Evolutionary conservation across 2,888 invertebrate species (phyloP).

Genomic region (Crocallis elinguaria): DNA sequence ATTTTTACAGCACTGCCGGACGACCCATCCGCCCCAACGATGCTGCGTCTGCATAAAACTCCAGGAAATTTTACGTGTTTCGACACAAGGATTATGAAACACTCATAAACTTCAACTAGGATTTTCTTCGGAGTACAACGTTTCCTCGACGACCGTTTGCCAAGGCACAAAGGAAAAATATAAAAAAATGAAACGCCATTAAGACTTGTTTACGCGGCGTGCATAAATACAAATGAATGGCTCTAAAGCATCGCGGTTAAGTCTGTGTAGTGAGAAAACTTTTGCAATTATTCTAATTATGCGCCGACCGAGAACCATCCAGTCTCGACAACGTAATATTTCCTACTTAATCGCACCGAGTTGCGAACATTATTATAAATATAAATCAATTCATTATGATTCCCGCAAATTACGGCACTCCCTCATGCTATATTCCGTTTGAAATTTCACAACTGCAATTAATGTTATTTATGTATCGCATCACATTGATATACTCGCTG

Average conservation of each 20-base stretch:
- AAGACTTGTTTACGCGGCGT: conserved; percentile 64
- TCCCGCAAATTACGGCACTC: conserved; percentile 57
- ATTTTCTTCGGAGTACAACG: conserved; percentile 52
- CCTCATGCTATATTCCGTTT: conserved; percentile 49
- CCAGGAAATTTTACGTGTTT: conserved; percentile 73
- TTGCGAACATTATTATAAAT: conserved; percentile 72
- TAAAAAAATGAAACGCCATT: conserved; percentile 58
- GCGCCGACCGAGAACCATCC: conserved; percentile 71
- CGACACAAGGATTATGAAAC: conserved; percentile 70
- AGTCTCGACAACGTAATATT: conserved; percentile 73
- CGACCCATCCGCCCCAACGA: conserved; percentile 63
- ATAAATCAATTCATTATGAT: conserved; percentile 73
- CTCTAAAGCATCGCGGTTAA: conserved; percentile 66
- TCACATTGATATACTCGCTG: conserved; percentile 13
- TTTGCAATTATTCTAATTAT: conserved; percentile 82
- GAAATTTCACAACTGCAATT: conserved; percentile 43
- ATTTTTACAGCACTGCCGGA: conserved; percentile 65
- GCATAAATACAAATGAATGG: conserved; percentile 74
- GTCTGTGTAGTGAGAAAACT: conserved; percentile 70
- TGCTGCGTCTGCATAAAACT: conserved; percentile 71
- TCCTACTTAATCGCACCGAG: conserved; percentile 75
- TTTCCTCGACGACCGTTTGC: conserved; percentile 44
- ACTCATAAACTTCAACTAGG: conserved; percentile 69
- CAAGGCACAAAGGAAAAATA: conserved; percentile 48
- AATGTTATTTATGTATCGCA: conserved; percentile 36